Evolutionary conservation across 1,140 invertebrate species (phyloP).

Genomic region (Caenorhabditis remanei): DNA sequence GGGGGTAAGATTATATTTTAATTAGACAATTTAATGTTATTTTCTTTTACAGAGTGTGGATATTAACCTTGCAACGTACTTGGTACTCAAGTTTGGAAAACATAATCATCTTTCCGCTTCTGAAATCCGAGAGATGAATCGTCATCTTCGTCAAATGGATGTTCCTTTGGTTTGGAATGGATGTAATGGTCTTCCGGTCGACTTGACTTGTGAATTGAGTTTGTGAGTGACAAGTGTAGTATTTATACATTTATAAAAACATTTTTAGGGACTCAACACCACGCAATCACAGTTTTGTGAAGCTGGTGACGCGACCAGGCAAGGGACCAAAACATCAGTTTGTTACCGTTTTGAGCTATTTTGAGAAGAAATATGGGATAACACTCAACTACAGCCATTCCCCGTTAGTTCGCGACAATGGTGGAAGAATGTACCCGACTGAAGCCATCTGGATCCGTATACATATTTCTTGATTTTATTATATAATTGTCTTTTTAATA

Average conservation of each 20-base stretch:
- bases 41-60: not conserved
- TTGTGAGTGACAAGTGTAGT: no score
- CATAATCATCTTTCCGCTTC: not conserved
- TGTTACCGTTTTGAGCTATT: not conserved
- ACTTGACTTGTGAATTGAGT: not conserved
- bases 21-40: not conserved
- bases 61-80: not conserved
- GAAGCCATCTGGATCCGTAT: not conserved
- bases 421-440: not conserved
- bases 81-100: not conserved
- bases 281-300: not conserved
- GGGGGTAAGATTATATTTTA: not conserved
- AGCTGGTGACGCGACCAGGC: not conserved
- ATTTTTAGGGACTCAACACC: not conserved
- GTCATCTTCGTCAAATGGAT: not conserved
- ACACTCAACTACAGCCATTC: not conserved
- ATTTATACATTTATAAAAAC: no score
- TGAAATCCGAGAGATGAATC: not conserved
- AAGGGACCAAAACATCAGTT: not conserved
- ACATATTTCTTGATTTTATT: not conserved
- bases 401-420: not conserved
- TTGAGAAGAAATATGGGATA: not conserved
- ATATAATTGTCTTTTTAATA: not conserved
- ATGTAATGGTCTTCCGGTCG: not conserved
- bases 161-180: not conserved